Conservation (phyloP, 2,888 invertebrate species). For the Cantharis rustica region DNA sequence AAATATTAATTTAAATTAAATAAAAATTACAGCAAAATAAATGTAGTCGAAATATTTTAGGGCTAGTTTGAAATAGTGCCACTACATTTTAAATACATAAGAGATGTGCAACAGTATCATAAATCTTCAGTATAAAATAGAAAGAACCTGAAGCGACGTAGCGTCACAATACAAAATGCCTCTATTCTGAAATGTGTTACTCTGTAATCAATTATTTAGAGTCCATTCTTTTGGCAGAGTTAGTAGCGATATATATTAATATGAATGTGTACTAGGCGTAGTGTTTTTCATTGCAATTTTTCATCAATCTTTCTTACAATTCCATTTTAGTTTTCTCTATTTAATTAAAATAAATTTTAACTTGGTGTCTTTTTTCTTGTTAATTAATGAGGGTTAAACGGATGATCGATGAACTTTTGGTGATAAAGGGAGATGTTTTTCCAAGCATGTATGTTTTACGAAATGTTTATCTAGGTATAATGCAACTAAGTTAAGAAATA, state of each 20-base stretch:
- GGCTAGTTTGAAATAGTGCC: constrained; percentile 6
- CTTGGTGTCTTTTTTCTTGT: background rate
- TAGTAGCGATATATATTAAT: constrained; percentile 41
- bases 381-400: background rate
- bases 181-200: constrained; percentile 40
- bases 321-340: background rate
- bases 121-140: constrained; percentile 37
- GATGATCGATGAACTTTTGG: background rate
- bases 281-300: constrained; percentile 3
- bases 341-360: constrained; percentile 1
- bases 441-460: background rate
- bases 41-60: background rate
- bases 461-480: background rate
- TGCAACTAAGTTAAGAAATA: background rate
- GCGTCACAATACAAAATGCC: constrained; percentile 36
- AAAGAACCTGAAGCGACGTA: constrained; percentile 29
- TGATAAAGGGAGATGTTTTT: background rate
- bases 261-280: constrained; percentile 28
- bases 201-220: constrained; percentile 43
- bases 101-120: constrained; percentile 38
- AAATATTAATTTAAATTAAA: background rate
- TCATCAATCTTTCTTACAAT: background rate
- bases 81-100: constrained; percentile 36
- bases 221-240: constrained; percentile 37
- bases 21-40: background rate